A percentile compares a stretch with the other conserved stretches of the same genome.
Conservation (phyloP, 2,113 vertebrate genomes). For the Nothocercus nigrocapillus region DNA sequence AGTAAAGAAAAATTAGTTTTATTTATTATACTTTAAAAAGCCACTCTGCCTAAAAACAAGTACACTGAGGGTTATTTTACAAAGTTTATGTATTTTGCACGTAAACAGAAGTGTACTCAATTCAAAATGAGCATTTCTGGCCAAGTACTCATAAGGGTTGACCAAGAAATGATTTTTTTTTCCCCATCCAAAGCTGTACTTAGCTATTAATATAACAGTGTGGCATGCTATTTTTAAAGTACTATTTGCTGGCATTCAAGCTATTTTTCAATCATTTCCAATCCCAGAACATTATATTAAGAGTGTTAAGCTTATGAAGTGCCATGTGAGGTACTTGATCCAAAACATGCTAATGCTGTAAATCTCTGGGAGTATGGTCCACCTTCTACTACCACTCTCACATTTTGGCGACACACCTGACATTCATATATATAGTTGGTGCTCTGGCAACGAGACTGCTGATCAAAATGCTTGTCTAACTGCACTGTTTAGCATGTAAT, state of each 20-base stretch:
- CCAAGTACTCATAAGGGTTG: neutral
- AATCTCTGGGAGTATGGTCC: neutral
- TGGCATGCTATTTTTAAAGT: neutral
- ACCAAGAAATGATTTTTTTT: neutral
- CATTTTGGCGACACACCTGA: neutral
- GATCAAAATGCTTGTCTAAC: neutral
- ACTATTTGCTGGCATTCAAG: neutral
- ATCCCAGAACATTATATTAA: neutral
- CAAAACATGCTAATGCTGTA: neutral
- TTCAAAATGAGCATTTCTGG: neutral
- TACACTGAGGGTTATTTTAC: neutral
- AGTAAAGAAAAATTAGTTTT: neutral
- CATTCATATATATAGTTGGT: fast-evolving
- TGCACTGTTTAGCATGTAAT: neutral
- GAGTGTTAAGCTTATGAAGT: neutral
- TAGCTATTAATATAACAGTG: neutral
- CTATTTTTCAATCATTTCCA: neutral
- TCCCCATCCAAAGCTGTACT: neutral
- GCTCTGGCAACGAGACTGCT: neutral
- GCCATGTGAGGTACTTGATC: neutral
- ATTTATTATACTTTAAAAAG: neutral
- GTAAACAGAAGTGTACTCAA: neutral
- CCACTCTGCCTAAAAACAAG: neutral
- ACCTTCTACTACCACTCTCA: neutral
- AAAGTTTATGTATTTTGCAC: neutral